A percentile compares a stretch with the other conserved stretches of the same genome.
These are phyloP conservation scores for Priocnemis perturbator DNA, from an alignment of 2,888 invertebrate species.

Conservation along the genomic window DNA sequence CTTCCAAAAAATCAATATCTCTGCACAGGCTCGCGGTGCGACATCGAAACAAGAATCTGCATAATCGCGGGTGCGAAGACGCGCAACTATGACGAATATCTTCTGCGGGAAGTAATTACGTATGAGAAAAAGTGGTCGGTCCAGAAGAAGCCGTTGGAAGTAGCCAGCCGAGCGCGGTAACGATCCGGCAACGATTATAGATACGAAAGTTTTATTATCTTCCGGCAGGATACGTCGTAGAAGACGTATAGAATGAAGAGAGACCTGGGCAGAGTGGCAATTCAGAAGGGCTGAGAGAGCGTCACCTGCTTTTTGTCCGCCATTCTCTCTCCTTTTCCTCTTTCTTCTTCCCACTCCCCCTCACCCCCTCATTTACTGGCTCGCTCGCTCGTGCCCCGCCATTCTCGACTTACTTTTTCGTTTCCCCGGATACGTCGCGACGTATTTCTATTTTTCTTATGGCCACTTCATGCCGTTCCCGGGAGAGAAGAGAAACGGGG, in stretches of 20 bases:
- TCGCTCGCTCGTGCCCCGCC: neutral
- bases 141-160: too few species aligned
- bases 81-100: too few species aligned
- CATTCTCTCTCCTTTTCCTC: conserved; percentile 13
- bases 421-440: conserved; percentile 34
- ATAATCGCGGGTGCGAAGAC: too few species aligned
- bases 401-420: conserved; percentile 50
- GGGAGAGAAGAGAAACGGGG: conserved; percentile 22
- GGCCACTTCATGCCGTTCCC: conserved; percentile 59
- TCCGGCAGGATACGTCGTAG: conserved; percentile 6
- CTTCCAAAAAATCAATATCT: too few species aligned
- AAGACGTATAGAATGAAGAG: conserved; percentile 9
- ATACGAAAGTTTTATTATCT: conserved; percentile 12
- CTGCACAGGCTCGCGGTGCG: too few species aligned
- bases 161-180: neutral
- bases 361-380: conserved; percentile 8
- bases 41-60: too few species aligned
- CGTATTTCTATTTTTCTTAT: conserved; percentile 67
- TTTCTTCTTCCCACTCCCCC: conserved; percentile 12
- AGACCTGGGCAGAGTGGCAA: conserved; percentile 42
- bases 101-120: too few species aligned
- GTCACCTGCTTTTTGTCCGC: conserved; percentile 61
- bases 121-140: too few species aligned
- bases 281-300: conserved; percentile 52
- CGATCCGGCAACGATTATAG: conserved; percentile 3